Evolutionary conservation across 64 coral and sea anemone genomes (phyloP).

Genomic region (Montipora sp.): DNA sequence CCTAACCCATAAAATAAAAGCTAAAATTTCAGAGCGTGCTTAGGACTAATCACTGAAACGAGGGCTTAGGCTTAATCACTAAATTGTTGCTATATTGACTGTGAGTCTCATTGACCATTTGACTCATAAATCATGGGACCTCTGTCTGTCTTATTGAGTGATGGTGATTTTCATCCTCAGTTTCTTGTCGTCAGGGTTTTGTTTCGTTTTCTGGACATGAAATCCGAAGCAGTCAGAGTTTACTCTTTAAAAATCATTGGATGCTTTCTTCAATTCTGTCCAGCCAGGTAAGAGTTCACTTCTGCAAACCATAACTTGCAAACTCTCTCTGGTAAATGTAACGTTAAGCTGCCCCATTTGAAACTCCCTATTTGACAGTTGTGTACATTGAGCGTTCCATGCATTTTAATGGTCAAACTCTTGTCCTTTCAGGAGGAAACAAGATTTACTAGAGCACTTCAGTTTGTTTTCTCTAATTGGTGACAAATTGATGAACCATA

Average conservation of each 20-base stretch:
- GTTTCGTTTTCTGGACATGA: slow-evolving; percentile 86
- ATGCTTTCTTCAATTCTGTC: slow-evolving; percentile 86
- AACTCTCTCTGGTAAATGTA: too few relatives aligned
- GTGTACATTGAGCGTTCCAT: too few relatives aligned
- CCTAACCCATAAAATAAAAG: too few relatives aligned
- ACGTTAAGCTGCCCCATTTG: too few relatives aligned
- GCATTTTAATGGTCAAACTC: not conserved
- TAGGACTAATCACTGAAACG: too few relatives aligned
- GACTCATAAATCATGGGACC: too few relatives aligned
- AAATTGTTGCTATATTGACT: too few relatives aligned
- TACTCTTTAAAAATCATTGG: slow-evolving; percentile 93
- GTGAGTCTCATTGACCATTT: too few relatives aligned
- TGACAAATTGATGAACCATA: slow-evolving; percentile 85
- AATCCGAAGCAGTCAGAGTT: slow-evolving; percentile 85
- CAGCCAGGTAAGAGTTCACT: slow-evolving; percentile 51
- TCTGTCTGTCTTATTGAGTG: not conserved
- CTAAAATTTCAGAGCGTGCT: too few relatives aligned
- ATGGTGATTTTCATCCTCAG: not conserved
- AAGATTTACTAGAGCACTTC: slow-evolving; percentile 80
- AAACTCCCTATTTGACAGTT: too few relatives aligned
- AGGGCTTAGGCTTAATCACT: too few relatives aligned
- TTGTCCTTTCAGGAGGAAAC: slow-evolving; percentile 68
- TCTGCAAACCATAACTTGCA: too few relatives aligned
- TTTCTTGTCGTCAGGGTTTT: slow-evolving; percentile 64
- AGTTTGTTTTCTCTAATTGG: slow-evolving; percentile 91